phyloP scores from a whole-genome alignment of 1,140 invertebrate species.

The Limonius californicus region DNA sequence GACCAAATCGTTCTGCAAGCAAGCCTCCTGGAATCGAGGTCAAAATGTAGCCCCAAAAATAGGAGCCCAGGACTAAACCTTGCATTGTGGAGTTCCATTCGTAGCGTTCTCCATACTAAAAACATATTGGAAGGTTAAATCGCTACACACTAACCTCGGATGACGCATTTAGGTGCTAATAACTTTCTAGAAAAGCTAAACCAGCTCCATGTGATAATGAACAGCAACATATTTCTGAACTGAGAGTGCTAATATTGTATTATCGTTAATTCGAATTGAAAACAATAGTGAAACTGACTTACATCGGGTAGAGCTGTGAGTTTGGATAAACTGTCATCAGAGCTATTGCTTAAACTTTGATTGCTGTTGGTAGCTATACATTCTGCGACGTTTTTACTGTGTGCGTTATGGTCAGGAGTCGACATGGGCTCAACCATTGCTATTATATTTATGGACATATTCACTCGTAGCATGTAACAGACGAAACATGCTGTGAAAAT shows the following conservation, averaged over 20 bases:
- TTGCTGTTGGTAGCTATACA: no score
- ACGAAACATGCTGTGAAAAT: slow-evolving; percentile 69
- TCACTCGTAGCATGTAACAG: slow-evolving; percentile 67
- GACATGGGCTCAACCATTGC: slow-evolving; percentile 54
- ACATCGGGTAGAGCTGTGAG: slow-evolving; percentile 27
- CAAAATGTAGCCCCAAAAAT: slow-evolving; percentile 60
- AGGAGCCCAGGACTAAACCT: slow-evolving; percentile 61
- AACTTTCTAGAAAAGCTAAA: no score
- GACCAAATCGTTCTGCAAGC: slow-evolving; percentile 48
- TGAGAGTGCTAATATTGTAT: no score
- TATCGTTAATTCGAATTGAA: no score
- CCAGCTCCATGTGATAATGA: no score
- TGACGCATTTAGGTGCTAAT: no score
- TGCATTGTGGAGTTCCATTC: slow-evolving; percentile 59
- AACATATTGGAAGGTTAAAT: no score
- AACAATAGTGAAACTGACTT: slow-evolving; percentile 21
- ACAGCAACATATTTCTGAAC: no score
- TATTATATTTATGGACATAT: slow-evolving; percentile 69
- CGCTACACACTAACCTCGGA: background rate
- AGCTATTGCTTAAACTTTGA: background rate
- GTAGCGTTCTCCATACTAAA: slow-evolving; percentile 48
- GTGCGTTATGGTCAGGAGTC: background rate
- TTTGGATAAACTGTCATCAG: slow-evolving; percentile 10
- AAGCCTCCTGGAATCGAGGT: slow-evolving; percentile 41
- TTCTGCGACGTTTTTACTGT: no score